Evolutionary conservation across 2,888 invertebrate species (phyloP).

Genomic region (Blastobasis adustella): DNA sequence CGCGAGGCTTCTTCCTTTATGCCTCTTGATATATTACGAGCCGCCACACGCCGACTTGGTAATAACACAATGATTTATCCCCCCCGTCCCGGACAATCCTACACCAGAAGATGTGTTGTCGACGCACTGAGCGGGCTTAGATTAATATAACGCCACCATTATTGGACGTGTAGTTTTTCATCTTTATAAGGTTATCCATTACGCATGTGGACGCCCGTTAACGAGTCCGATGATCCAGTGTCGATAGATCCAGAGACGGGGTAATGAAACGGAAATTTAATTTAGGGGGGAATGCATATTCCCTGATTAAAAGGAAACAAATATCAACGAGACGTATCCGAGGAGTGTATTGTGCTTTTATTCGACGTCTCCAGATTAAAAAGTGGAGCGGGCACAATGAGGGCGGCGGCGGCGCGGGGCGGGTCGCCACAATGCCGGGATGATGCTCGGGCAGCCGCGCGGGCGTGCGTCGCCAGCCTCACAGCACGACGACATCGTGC

Average conservation of each 20-base stretch:
- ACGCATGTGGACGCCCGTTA: slow-evolving; percentile 6
- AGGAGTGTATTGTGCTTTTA: slow-evolving; percentile 56
- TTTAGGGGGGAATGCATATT: slow-evolving; percentile 12
- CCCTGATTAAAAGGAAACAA: slow-evolving; percentile 54
- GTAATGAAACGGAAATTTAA: too few species aligned
- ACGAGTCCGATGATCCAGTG: background rate
- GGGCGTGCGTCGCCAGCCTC: too few species aligned
- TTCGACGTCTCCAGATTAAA: slow-evolving; percentile 68
- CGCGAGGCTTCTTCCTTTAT: slow-evolving; percentile 38
- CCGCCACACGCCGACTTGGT: slow-evolving; percentile 47
- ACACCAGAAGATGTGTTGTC: slow-evolving; percentile 41
- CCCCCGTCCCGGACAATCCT: slow-evolving; percentile 30
- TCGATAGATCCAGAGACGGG: too few species aligned
- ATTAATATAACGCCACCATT: slow-evolving; percentile 44
- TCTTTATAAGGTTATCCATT: slow-evolving; percentile 12
- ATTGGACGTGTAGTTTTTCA: slow-evolving; percentile 41
- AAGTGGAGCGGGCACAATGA: slow-evolving; percentile 62
- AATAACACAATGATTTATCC: slow-evolving; percentile 58
- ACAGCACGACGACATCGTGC: too few species aligned
- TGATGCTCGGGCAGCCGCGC: slow-evolving; percentile 39
- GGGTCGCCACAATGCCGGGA: slow-evolving; percentile 49
- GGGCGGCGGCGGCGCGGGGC: slow-evolving; percentile 35
- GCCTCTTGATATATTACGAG: slow-evolving; percentile 52
- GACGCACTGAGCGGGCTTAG: slow-evolving; percentile 31
- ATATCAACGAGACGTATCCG: slow-evolving; percentile 50